Conservation (phyloP, 2,113 vertebrate species). For the Etheostoma spectabile region DNA sequence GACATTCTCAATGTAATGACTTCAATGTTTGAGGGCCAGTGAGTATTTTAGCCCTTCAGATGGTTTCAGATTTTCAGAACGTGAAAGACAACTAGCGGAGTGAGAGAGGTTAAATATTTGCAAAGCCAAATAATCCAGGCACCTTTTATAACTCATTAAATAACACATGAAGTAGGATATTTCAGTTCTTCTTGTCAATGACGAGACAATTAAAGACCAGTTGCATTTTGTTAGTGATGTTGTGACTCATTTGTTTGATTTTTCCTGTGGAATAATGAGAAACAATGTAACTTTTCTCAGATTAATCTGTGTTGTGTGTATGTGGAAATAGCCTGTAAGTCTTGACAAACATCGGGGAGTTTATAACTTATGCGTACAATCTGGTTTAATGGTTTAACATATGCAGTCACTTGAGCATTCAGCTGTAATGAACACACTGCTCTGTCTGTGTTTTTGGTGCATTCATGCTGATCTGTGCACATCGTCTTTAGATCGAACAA, state of each 20-base stretch:
- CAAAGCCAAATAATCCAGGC: neutral
- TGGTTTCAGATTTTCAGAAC: conserved; percentile 20
- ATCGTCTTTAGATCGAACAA: neutral
- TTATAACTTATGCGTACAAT: neutral
- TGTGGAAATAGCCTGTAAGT: neutral
- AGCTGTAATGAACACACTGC: neutral
- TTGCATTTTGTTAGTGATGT: neutral
- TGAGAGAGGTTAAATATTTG: neutral
- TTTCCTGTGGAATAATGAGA: neutral
- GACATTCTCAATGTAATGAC: conserved; percentile 23
- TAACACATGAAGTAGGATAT: neutral
- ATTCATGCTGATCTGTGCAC: conserved; percentile 7
- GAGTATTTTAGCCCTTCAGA: conserved; percentile 45
- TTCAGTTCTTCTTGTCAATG: neutral
- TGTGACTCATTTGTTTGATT: neutral
- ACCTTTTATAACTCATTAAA: neutral
- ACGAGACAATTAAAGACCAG: neutral
- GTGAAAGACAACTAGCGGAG: neutral
- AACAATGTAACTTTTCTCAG: neutral
- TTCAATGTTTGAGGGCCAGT: conserved; percentile 10
- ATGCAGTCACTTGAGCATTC: neutral
- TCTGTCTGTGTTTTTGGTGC: neutral
- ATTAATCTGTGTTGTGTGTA: neutral
- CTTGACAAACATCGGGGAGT: neutral
- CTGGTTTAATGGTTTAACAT: neutral